Evolutionary conservation across 2,113 vertebrate species (phyloP), one percentile per base, ranked within the genome.

Genomic region (Mesoclemmys tuberculata): DNA sequence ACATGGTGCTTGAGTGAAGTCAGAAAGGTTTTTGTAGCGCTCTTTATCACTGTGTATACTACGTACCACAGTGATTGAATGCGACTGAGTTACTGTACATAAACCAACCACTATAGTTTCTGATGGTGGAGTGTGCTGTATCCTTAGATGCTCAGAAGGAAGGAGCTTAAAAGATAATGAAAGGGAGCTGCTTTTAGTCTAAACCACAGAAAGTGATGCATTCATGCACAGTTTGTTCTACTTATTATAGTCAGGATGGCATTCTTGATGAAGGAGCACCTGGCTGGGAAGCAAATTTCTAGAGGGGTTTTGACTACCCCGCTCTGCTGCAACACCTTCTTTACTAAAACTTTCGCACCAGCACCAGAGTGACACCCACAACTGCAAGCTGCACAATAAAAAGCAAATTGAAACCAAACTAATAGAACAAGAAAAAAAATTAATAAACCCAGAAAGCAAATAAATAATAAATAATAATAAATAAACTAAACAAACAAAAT

Each of bases 291-390:
- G 41, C 22, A 13, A 46, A 27, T 12, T 13, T 44, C 10, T 21
- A 44, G 3, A 27, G 1, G 12, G 24, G 38, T 14, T 26, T 22
- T 26, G 6, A 26, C 41, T 26, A 24, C 21, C 41, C 2, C 71
- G 26, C 18, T 12, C 22, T 4, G 11, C 26, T 11, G 2, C 22
- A 27, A 75, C 0, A 13, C 3, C 71, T 24, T 26, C 21, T 11
- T 24, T 10, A 74, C 41, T 74, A 74, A 41, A 44, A 3, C 41
- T 27, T 24, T 44, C 41, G 27, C 22, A 24, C 71, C 24, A 44
- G 24, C 21, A 75, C 5, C 41, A 13, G 38, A 44, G 19, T 22
- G 35, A 38, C 35, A 38, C 19, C 64, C 41, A 26, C 12, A 26
- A 8, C 22, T 5, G 12, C 41, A 44, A 75, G 4, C 24, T 8